Evolutionary conservation across 2,113 vertebrate species (phyloP).

Genomic region (Sebastes schlegelii): DNA sequence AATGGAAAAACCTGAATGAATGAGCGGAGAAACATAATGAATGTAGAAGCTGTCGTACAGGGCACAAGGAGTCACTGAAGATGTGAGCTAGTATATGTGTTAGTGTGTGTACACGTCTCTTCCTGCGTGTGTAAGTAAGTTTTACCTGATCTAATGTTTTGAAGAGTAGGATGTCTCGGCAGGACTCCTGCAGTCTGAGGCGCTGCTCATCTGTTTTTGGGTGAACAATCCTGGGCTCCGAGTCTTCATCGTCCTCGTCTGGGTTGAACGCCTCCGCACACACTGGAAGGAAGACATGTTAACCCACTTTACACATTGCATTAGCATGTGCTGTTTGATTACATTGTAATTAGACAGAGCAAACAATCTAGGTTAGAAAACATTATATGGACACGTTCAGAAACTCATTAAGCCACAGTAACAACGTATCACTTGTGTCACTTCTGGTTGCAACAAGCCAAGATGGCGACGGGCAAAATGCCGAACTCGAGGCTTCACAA

Average conservation of each 20-base stretch:
- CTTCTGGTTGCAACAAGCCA: too few species aligned
- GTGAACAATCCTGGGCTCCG: constrained; percentile 95
- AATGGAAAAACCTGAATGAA: neutral
- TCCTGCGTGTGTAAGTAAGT: neutral
- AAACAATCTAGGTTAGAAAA: neutral
- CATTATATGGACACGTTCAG: neutral
- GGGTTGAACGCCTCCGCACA: constrained; percentile 97
- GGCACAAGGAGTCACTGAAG: neutral
- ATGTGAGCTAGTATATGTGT: neutral
- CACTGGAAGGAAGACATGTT: constrained; percentile 80
- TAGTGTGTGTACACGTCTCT: neutral
- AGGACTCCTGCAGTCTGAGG: constrained; percentile 96
- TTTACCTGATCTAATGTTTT: constrained; percentile 98
- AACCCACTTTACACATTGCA: neutral
- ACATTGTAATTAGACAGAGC: neutral
- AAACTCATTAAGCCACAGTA: neutral
- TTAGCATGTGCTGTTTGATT: neutral
- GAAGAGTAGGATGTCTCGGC: constrained; percentile 97
- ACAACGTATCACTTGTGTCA: too few species aligned
- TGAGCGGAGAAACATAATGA: neutral
- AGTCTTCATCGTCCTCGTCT: constrained; percentile 97
- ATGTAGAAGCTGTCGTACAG: neutral
- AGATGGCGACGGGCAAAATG: too few species aligned
- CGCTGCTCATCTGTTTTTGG: constrained; percentile 98
- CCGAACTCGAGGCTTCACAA: too few species aligned